A percentile compares a stretch with the other conserved stretches of the same genome.
Evolutionary conservation across 2,797 vertebrate species (phyloP).

Genomic region (Gallinago solitaria): DNA sequence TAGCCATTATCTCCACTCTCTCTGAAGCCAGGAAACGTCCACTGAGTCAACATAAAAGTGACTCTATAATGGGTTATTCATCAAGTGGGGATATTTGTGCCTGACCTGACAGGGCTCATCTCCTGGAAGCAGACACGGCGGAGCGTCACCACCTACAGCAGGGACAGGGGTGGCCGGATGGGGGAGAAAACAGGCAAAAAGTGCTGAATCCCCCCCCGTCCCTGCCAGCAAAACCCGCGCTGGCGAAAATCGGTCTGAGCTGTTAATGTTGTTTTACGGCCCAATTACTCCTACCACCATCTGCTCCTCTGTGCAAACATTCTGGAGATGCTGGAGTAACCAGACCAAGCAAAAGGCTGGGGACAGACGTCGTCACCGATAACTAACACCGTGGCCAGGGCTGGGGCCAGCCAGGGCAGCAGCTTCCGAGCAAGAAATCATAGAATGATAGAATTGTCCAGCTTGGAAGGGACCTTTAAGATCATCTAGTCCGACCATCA

Average conservation of each 20-base stretch:
- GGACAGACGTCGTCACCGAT: conserved; percentile 17
- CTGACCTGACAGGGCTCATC: conserved; percentile 65
- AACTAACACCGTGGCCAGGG: conserved; percentile 22
- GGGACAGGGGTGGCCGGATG: conserved; percentile 16
- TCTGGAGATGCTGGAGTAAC: conserved; percentile 63
- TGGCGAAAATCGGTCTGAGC: conserved; percentile 41
- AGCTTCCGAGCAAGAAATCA: conserved; percentile 3
- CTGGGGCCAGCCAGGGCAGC: background rate
- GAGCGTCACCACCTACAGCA: conserved; percentile 58
- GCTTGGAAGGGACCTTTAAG: too few relatives aligned
- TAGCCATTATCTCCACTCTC: conserved; percentile 66
- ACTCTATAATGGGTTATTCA: conserved; percentile 73
- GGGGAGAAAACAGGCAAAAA: conserved; percentile 46
- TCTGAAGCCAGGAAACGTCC: conserved; percentile 71
- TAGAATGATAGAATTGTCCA: too few relatives aligned
- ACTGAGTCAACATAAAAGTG: conserved; percentile 72
- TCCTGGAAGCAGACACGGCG: conserved; percentile 12
- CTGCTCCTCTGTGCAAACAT: conserved; percentile 73
- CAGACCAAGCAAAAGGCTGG: conserved; percentile 64
- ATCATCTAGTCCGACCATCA: too few relatives aligned
- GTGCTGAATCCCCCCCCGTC: background rate
- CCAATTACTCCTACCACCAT: conserved; percentile 73
- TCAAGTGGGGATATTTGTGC: conserved; percentile 71
- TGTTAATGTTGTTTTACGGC: conserved; percentile 58
- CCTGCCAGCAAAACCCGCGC: conserved; percentile 24